phyloP scores from a whole-genome alignment of 2,888 invertebrate genomes.

The Protodeltote pygarga region DNA sequence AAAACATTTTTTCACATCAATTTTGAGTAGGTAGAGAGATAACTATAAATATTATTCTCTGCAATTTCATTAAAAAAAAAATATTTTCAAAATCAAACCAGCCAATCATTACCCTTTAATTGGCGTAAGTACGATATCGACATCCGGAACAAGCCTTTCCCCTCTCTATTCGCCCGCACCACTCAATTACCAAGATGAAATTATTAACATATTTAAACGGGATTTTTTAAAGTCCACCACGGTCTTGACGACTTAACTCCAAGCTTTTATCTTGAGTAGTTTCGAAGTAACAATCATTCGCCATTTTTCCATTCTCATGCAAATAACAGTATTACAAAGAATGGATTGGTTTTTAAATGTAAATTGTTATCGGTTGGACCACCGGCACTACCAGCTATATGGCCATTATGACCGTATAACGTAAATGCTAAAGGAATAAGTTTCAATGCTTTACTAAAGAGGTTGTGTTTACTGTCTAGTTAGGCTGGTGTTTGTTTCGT shows the following conservation, averaged over 20 bases:
- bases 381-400: too few species aligned
- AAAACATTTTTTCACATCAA: too few species aligned
- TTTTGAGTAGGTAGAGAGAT: too few species aligned
- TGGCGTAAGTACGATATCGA: slow-evolving; percentile 43
- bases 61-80: too few species aligned
- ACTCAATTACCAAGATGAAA: slow-evolving; percentile 66
- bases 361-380: slow-evolving; percentile 43
- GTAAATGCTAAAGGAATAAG: slow-evolving; percentile 43
- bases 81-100: too few species aligned
- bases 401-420: slow-evolving; percentile 50
- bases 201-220: slow-evolving; percentile 66
- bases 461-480: slow-evolving; percentile 19
- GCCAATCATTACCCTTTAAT: too few species aligned
- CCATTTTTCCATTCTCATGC: slow-evolving; percentile 47
- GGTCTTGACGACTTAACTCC: slow-evolving; percentile 54
- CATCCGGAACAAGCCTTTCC: slow-evolving; percentile 4
- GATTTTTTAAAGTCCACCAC: slow-evolving; percentile 56
- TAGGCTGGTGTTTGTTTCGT: slow-evolving; percentile 25
- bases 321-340: slow-evolving; percentile 40
- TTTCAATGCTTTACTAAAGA: slow-evolving; percentile 21
- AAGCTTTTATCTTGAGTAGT: slow-evolving; percentile 41
- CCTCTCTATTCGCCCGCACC: slow-evolving; percentile 46
- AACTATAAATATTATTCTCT: too few species aligned
- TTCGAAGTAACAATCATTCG: slow-evolving; percentile 38
- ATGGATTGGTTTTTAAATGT: slow-evolving; percentile 48